Base-by-base conservation (phyloP, 2,113 vertebrate genomes). In the Larimichthys polyactis region DNA sequence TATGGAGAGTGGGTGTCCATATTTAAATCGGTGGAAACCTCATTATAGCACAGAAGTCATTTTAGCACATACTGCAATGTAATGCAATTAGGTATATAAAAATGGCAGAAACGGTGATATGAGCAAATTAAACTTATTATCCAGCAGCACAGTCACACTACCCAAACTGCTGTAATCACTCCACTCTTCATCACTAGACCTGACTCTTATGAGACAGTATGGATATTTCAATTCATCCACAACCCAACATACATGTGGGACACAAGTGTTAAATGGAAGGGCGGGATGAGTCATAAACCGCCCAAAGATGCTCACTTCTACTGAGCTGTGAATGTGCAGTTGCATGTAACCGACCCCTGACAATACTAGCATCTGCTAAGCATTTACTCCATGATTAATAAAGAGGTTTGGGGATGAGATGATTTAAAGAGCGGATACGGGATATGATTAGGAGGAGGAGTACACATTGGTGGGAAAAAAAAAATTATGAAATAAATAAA, bases 351-450 rank as follows among this genome's bases (percentile, higher is more conserved):
- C 82, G 51, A 80, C 87, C 83, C 82, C 58, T 89, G 90, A 90
- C 79, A 88, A 83, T 74, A 81, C 51, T 5, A 71, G 81, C 90
- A 91, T 89, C 87, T 91, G 90, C 77, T 87, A 24, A 69, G 81
- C 87, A 80, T 83, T 72, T 86, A 63, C 48, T 84, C 79, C 82
- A 81, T 92, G 88, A 92, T 92, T 88, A 90, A 82, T 64, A 78
- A 77, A 87, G 84, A 90, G 83, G 87, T 89, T 87, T 78, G 86
- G 85, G 87, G 87, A 88, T 78, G 81, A 73, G 75, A 74, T 67
- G 77, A 76, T 78, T 88, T 88, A 71, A 75, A 77, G 89, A 91
- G 86, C 67, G 88, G 83, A 87, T 89, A 49, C 36, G 14, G 82
- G 81, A 83, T 87, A 69, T 87, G 78, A 92, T 91, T 75, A 86